Evolutionary conservation across 2,797 vertebrate species (phyloP).

Genomic region (Chloroceryle inda): DNA sequence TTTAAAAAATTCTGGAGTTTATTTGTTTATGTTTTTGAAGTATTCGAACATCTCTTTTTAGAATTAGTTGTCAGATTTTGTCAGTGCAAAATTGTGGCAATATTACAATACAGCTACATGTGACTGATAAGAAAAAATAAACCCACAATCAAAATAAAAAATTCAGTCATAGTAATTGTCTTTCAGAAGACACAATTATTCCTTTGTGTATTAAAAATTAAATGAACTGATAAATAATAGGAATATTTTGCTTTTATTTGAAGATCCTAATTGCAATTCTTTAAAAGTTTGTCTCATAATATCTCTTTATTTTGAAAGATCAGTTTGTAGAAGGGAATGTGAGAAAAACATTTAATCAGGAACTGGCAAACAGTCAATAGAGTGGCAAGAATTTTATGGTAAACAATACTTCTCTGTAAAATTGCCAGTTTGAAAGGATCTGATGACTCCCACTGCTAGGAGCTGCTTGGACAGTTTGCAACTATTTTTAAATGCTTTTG

Average conservation of each 20-base stretch:
- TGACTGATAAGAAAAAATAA: constrained; percentile 1
- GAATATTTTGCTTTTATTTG: constrained; percentile 22
- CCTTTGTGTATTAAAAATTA: constrained; percentile 6
- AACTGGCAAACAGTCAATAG: constrained; percentile 28
- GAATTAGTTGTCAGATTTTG: background rate
- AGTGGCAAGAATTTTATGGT: constrained; percentile 33
- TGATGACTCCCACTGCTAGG: constrained; percentile 25
- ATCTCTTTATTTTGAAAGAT: constrained; percentile 42
- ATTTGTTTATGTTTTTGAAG: background rate
- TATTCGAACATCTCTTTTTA: background rate
- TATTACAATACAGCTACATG: background rate
- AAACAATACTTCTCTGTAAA: constrained; percentile 30
- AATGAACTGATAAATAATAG: background rate
- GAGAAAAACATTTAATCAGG: constrained; percentile 53
- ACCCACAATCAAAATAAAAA: background rate
- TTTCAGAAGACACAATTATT: background rate
- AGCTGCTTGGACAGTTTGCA: constrained; percentile 46
- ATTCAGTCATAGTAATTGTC: background rate
- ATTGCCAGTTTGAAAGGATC: constrained; percentile 41
- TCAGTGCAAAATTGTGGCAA: background rate
- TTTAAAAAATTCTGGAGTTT: background rate
- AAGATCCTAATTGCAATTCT: constrained; percentile 6
- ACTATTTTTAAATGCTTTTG: constrained; percentile 36
- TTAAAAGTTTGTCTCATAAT: constrained; percentile 1
- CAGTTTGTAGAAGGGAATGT: constrained; percentile 27